phyloP scores from a whole-genome alignment of 2,888 invertebrate species.

The Napeogenes inachia region DNA sequence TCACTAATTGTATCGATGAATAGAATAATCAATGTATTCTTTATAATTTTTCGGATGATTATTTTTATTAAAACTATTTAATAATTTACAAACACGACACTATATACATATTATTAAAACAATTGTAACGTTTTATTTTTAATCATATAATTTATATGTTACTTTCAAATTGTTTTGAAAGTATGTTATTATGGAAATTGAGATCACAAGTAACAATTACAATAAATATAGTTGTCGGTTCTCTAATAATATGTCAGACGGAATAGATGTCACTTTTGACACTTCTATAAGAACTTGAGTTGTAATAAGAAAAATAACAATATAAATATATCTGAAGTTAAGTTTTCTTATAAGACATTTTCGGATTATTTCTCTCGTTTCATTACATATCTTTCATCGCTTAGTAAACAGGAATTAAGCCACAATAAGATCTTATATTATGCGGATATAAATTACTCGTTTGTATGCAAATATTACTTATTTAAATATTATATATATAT shows the following conservation, averaged over 20 bases:
- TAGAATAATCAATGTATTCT: too few species aligned
- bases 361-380: neutral
- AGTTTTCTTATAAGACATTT: neutral
- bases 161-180: constrained; percentile 7
- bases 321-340: neutral
- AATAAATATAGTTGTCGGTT: constrained; percentile 7
- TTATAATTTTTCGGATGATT: too few species aligned
- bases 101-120: too few species aligned
- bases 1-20: neutral
- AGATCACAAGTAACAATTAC: constrained; percentile 7
- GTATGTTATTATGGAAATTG: constrained; percentile 10
- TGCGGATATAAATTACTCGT: neutral
- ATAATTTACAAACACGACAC: too few species aligned
- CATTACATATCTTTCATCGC: neutral
- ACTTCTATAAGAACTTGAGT: neutral
- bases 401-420: neutral
- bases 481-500: neutral
- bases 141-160: neutral
- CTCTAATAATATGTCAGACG: constrained; percentile 1
- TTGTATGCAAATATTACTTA: neutral
- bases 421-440: neutral
- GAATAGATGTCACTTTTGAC: constrained; percentile 4
- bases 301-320: neutral
- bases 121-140: neutral
- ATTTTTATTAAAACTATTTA: too few species aligned